These are phyloP conservation scores for Megaleporinus macrocephalus DNA, from an alignment of 2,113 vertebrate genomes.

Conservation along the genomic window DNA sequence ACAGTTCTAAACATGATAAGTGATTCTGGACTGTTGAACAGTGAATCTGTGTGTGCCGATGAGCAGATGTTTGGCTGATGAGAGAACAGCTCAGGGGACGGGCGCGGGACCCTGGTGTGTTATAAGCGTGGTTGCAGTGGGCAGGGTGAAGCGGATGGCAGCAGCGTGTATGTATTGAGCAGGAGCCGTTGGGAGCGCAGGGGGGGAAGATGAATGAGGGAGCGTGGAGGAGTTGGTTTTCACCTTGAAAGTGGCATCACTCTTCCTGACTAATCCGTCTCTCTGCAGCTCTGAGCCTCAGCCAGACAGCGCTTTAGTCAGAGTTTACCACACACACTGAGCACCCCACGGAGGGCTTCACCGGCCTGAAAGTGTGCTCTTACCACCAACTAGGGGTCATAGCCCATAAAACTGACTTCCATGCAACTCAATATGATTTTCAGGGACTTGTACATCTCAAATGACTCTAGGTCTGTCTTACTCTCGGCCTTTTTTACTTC, in stretches of 20 bases:
- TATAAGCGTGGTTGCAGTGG: constrained; percentile 46
- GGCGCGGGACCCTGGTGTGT: constrained; percentile 15
- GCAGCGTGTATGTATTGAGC: constrained; percentile 57
- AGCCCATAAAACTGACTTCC: background rate
- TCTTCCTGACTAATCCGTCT: constrained; percentile 72
- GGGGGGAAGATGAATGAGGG: constrained; percentile 65
- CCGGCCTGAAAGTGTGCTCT: constrained; percentile 23
- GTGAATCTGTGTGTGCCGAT: constrained; percentile 23
- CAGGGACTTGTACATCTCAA: too few species aligned
- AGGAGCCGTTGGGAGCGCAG: constrained; percentile 48
- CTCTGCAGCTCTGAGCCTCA: constrained; percentile 44
- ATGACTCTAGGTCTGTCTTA: too few species aligned
- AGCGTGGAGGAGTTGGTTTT: constrained; percentile 69
- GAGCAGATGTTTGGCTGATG: constrained; percentile 36
- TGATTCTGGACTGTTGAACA: too few species aligned
- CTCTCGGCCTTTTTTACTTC: too few species aligned
- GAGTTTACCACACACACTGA: constrained; percentile 47
- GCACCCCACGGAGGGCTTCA: constrained; percentile 48
- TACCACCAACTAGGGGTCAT: background rate
- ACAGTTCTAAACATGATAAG: too few species aligned
- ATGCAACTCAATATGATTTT: background rate
- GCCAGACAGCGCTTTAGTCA: constrained; percentile 50
- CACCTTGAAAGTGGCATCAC: constrained; percentile 71
- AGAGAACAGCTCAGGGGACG: constrained; percentile 21
- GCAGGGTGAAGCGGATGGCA: constrained; percentile 33